Evolutionary conservation across 2,888 invertebrate species (phyloP), one percentile per base, ranked within the genome.

Genomic region (Drosophila meridionalis): DNA sequence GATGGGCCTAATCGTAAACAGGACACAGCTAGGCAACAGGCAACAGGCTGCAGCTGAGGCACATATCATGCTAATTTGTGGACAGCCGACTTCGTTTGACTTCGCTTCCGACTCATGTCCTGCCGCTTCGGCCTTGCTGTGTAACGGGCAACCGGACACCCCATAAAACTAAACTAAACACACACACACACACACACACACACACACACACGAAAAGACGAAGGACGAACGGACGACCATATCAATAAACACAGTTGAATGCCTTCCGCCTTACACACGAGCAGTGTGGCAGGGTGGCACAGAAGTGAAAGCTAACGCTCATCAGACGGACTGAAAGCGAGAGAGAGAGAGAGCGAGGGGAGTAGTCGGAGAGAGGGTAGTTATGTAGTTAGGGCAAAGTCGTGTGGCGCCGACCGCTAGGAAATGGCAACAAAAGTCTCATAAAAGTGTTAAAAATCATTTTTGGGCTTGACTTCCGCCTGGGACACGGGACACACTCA

Each of bases 11-110:
- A 90, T 87, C 88, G 83, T 76, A 40, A 40, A 58, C 58, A 56
- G 77, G 73, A 76, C 89, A 64, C 65, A 57, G 63, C 67, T 72
- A 63, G 75, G 36, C 43, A 61, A 61, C 56, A 38, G 55, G 38
- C 55, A 38, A 55, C 52, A 52, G 52, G 52, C 52, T 20, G 52
- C 12, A 38, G 60, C 38, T 20, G 20, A 36, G 34, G 34, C 70
- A 62, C 85, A 70, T 73, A 88, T 87, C 86, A 87, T 87, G 87
- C 90, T 87, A 87, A 87, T 87, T 87, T 87, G 87, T 83, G 90
- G 88, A 90, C 83, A 83, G 82, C 88, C 86, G 81, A 78, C 83
- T 88, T 86, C 78, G 75, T 89, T 83, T 89, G 90, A 86, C 83
- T 76, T 73, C 75, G 78, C 90, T 83, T 89, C 90, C 90, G 86